Evolutionary conservation across 2,888 invertebrate genomes (phyloP), one percentile per base, ranked within the genome.

Genomic region (Dilophus febrilis): DNA sequence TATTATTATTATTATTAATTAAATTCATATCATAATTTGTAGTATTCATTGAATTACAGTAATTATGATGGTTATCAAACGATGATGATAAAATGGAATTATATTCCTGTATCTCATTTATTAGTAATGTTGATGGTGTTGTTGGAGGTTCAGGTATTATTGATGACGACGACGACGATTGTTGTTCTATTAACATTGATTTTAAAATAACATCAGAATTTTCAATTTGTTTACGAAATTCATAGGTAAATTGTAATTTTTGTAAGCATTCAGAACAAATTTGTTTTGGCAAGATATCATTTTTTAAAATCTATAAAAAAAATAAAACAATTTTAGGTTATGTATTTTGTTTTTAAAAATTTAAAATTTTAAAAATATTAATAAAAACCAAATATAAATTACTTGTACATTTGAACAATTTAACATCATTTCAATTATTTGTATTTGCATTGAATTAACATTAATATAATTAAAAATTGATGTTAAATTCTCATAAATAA

Each of bases 221-320:
- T 29, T 36, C 17, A 12, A 36, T 29, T 17, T 28, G 28, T 36
- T 17, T 10, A 29, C 28, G 29, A 29, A 50, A 50, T 33, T 42
- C 41, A 35, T 47, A 48, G 3, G 46, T 41, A n/a, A 42, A 19
- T 32, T 46, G 40, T 19, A 50, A 41, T 34, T 46, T 44, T 14
- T 40, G 12, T 4, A 37, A 29, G 35, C 50, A 50, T 8, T 18
- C 11, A 3, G 30, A n/a, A 29, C 50, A 50, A 11, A 50, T 46
- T 29, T 40, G 31, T 32, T 47, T 42, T 3, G 49, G 46, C 11
- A 49, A 40, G 1, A 26, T 8, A 35, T 49, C 48, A 16, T 47
- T 26, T 10, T 36, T 17, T n/a, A 36, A 32, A 16, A 48, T 44
- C 49, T 49, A 29, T 27, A 49, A 44, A 19, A 26, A 39, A 29